These are phyloP conservation scores for Pterobdella sp. DNA, from an alignment of 2,888 invertebrate species.

Conservation along the genomic window DNA sequence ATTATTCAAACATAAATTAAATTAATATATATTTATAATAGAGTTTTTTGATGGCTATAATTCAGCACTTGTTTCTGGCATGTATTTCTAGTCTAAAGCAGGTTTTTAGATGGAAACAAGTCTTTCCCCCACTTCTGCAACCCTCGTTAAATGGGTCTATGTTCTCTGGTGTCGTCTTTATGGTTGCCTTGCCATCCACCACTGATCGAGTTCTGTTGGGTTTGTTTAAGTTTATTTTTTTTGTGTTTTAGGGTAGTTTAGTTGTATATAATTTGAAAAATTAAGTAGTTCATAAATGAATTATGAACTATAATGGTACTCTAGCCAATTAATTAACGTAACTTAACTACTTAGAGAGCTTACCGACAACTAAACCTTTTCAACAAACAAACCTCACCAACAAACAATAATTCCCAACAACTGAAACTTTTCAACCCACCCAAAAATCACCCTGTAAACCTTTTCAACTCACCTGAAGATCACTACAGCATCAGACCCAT, in stretches of 20 bases:
- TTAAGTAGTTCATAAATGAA: too few relatives aligned
- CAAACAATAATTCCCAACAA: too few relatives aligned
- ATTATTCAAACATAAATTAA: background rate
- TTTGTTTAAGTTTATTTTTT: too few relatives aligned
- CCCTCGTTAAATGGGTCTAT: conserved; percentile 11
- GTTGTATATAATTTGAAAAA: too few relatives aligned
- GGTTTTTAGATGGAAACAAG: conserved; percentile 21
- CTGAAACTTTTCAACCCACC: background rate
- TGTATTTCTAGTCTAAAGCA: conserved; percentile 7
- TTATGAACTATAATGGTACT: too few relatives aligned
- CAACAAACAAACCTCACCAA: too few relatives aligned
- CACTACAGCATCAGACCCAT: conserved; percentile 47
- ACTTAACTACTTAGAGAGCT: too few relatives aligned
- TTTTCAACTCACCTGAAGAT: conserved; percentile 57
- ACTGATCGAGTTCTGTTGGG: conserved; percentile 19
- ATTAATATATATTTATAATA: background rate
- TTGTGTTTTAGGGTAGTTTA: too few relatives aligned
- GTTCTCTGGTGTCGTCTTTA: background rate
- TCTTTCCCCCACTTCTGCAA: background rate
- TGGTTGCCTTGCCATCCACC: background rate
- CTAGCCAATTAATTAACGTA: too few relatives aligned
- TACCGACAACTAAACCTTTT: too few relatives aligned
- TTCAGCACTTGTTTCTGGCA: conserved; percentile 9
- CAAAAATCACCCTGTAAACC: background rate
- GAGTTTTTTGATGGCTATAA: background rate